Evolutionary conservation across 1,140 invertebrate genomes (phyloP).

Genomic region (Philotrypesis tridentata): DNA sequence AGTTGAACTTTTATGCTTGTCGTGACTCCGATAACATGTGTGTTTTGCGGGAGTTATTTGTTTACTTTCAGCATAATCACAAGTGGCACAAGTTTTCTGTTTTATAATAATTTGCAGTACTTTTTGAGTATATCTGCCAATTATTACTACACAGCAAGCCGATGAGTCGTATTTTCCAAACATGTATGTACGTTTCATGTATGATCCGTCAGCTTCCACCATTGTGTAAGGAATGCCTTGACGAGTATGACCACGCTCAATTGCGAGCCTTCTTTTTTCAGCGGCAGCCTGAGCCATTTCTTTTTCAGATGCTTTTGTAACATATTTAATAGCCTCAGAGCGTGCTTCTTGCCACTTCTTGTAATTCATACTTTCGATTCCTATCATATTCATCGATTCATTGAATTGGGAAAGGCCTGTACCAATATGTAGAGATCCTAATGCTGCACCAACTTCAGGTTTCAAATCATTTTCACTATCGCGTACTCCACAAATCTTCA

Average conservation of each 20-base stretch:
- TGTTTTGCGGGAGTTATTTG: neutral
- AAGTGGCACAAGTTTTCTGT: constrained; percentile 8
- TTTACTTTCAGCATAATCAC: constrained; percentile 4
- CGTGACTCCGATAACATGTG: neutral
- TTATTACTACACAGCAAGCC: constrained; percentile 2
- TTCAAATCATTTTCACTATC: neutral
- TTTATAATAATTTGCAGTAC: neutral
- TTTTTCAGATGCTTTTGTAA: neutral
- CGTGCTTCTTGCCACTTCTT: neutral
- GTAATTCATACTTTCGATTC: neutral
- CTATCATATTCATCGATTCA: neutral
- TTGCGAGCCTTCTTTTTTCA: neutral
- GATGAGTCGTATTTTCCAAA: neutral
- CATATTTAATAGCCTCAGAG: neutral
- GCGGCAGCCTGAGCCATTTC: neutral
- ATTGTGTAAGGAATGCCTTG: neutral
- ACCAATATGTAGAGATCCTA: neutral
- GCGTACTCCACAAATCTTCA: neutral
- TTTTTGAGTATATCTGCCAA: constrained; percentile 1
- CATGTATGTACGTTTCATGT: constrained; percentile 16
- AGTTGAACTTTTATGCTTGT: neutral
- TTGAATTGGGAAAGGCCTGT: neutral
- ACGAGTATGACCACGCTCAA: neutral
- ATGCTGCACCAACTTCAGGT: neutral
- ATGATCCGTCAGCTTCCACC: constrained; percentile 19